Conservation (phyloP, 2,797 vertebrate species). For the Emydoidea blandingii region DNA sequence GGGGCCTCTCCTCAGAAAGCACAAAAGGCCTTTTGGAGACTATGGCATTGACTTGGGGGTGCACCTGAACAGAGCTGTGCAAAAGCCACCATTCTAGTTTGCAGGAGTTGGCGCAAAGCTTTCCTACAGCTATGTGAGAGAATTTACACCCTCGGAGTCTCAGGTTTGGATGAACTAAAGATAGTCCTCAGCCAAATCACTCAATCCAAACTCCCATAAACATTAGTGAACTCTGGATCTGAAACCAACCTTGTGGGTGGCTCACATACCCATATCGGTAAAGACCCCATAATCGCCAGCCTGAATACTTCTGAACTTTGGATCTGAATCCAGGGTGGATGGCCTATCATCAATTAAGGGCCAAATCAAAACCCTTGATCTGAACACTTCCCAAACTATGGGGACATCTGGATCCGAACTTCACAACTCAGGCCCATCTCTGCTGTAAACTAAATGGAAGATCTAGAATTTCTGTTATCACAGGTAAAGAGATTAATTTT, state of each 20-base stretch:
- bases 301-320: not conserved
- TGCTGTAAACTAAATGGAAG: not conserved
- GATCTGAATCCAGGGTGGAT: not conserved
- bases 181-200: not conserved
- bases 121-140: accelerated
- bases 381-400: slow-evolving; percentile 3
- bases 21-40: not conserved
- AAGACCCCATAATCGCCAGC: not conserved
- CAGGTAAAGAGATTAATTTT: not conserved
- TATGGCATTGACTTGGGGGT: not conserved
- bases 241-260: not conserved
- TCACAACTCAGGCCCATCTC: not conserved
- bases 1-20: not conserved
- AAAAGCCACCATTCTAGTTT: not conserved
- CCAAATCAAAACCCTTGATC: not conserved
- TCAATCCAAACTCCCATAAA: not conserved
- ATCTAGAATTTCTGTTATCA: not conserved
- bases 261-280: accelerated
- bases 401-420: not conserved
- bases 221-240: not conserved
- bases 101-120: not conserved
- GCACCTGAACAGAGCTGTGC: not conserved
- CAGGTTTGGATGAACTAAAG: not conserved
- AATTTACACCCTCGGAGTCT: not conserved
- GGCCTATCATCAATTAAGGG: not conserved